phyloP scores from a whole-genome alignment of 1,140 invertebrate species.

The Capitella teleta region DNA sequence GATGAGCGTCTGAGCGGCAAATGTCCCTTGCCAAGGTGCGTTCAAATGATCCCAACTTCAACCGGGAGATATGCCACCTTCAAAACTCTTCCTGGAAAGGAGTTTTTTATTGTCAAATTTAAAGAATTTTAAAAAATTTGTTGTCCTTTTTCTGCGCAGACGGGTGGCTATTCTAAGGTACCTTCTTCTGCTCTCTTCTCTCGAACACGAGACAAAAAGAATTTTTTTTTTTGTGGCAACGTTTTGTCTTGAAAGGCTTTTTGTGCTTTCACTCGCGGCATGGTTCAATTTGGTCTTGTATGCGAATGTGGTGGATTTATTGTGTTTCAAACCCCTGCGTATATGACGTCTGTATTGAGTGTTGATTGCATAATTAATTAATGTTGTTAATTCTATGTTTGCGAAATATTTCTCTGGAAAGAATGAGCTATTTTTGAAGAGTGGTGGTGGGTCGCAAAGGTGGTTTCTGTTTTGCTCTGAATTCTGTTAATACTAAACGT shows the following conservation, averaged over 20 bases:
- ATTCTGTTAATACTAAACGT: not conserved
- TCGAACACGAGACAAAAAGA: not conserved
- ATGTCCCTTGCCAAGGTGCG: constrained; percentile 76
- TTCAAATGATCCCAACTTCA: not conserved
- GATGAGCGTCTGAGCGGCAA: constrained; percentile 81
- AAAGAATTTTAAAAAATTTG: not conserved
- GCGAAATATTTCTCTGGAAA: not conserved
- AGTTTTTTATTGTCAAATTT: not conserved
- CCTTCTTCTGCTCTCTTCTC: not conserved
- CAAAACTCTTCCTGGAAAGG: not conserved
- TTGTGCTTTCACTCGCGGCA: too few species aligned
- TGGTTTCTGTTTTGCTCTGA: not conserved
- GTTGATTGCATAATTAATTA: too few species aligned
- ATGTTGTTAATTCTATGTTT: too few species aligned
- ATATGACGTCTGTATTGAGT: too few species aligned
- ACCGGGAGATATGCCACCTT: not conserved
- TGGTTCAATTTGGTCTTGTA: too few species aligned
- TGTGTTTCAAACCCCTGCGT: too few species aligned
- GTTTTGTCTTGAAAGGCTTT: too few species aligned
- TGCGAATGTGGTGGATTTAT: too few species aligned
- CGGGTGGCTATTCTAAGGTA: not conserved
- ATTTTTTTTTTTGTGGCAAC: too few species aligned
- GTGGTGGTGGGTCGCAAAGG: not conserved
- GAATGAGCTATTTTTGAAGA: not conserved
- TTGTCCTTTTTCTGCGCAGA: not conserved